Conservation (phyloP, 2,113 vertebrate genomes). For the Scytalopus superciliaris region DNA sequence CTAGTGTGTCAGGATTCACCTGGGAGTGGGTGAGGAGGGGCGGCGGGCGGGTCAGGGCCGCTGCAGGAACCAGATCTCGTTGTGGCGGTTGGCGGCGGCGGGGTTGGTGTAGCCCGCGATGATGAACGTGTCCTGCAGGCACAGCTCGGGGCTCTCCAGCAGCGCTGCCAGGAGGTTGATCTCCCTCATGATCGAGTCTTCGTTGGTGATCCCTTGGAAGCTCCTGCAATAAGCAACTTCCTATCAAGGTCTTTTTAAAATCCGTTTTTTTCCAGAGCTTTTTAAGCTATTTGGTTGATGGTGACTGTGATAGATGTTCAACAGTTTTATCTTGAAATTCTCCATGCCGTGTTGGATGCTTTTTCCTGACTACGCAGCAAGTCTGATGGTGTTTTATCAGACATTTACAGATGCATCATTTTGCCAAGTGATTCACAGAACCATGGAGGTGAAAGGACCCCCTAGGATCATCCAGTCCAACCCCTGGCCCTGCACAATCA, state of each 20-base stretch:
- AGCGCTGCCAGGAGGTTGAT: constrained; percentile 76
- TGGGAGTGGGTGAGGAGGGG: not conserved
- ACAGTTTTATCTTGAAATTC: not conserved
- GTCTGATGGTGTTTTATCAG: not conserved
- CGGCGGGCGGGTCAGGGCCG: no score
- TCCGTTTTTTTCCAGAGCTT: not conserved
- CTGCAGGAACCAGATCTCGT: constrained; percentile 90
- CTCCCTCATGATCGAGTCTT: constrained; percentile 80
- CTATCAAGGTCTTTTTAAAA: not conserved
- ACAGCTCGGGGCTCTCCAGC: constrained; percentile 74
- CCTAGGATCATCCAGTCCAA: fast-evolving
- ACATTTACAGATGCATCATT: not conserved
- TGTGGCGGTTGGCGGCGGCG: constrained; percentile 78
- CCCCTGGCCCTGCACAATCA: fast-evolving
- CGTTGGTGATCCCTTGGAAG: constrained; percentile 84
- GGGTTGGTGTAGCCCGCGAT: constrained; percentile 90
- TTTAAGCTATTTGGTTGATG: not conserved
- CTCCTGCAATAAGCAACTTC: constrained; percentile 56
- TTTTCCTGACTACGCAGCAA: not conserved
- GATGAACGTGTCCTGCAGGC: constrained; percentile 80
- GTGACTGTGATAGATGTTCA: not conserved
- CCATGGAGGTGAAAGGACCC: no score
- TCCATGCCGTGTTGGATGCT: fast-evolving
- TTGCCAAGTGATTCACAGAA: not conserved
- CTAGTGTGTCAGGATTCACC: not conserved